Percentiles rank a stretch among this genome's conserved stretches.
These are phyloP conservation scores for Polia nebulosa DNA, from an alignment of 2,888 invertebrate species.

Conservation along the genomic window DNA sequence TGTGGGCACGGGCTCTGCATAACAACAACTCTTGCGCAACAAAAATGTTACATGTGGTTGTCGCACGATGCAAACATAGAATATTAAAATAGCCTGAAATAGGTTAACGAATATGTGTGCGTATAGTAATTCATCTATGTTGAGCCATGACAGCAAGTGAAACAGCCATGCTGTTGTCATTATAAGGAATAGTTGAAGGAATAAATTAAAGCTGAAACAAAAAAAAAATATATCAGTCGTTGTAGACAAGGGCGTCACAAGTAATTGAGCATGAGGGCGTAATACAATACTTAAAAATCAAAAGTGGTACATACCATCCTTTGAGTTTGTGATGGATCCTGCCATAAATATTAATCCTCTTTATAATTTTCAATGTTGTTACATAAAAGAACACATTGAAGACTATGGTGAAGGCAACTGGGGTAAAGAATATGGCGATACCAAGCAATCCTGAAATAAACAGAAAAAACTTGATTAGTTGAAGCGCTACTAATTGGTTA, in stretches of 20 bases:
- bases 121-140: slow-evolving; percentile 94
- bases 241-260: too few species aligned
- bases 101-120: slow-evolving; percentile 94
- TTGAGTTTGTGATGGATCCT: slow-evolving; percentile 96
- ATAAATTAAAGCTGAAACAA: slow-evolving; percentile 94
- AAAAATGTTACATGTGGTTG: slow-evolving; percentile 95
- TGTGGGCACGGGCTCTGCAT: slow-evolving; percentile 93
- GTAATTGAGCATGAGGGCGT: too few species aligned
- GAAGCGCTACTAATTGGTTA: slow-evolving; percentile 5
- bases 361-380: slow-evolving; percentile 95
- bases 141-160: slow-evolving; percentile 94
- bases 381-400: slow-evolving; percentile 95
- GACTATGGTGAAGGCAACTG: slow-evolving; percentile 95
- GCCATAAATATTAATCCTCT: slow-evolving; percentile 95
- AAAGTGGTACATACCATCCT: slow-evolving; percentile 92
- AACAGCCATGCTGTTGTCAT: slow-evolving; percentile 95
- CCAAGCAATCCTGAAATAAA: slow-evolving; percentile 93
- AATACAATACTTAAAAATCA: too few species aligned
- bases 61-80: slow-evolving; percentile 95
- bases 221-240: background rate
- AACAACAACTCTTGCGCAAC: slow-evolving; percentile 95
- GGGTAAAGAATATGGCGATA: slow-evolving; percentile 95
- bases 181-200: slow-evolving; percentile 93
- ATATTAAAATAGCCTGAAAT: slow-evolving; percentile 93
- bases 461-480: background rate